Base-by-base conservation (phyloP, 2,113 vertebrate genomes). In the Thamnaconus septentrionalis region DNA sequence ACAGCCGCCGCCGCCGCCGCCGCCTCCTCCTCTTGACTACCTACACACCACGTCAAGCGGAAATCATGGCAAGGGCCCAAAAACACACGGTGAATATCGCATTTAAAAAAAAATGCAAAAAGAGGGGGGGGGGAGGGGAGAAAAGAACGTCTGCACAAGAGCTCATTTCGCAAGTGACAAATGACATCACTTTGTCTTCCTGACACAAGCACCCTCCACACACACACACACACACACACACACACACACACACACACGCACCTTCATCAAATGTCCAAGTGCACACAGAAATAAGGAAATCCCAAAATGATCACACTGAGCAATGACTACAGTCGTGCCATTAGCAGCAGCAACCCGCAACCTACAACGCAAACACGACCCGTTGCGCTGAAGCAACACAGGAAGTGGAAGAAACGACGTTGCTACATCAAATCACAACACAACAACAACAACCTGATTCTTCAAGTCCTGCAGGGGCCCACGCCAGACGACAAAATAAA, bases 261-360 rank as follows among this genome's bases (percentile, higher is more conserved):
- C 93, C 93, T 95, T 93, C 93, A 94, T 96, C 93, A 94, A 94
- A 92, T 92, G 93, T 94, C 93, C 91, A 94, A 95, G 94, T 93
- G 93, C 92, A 93, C 90, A 92, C 92, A 90, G 91, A 94, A 92
- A 95, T 93, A 93, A 31, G 93, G 93, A 95, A 96, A 94, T 94
- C 90, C 87, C 89, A 89, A 91, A 31, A 93, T 94, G 94, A 94
- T 78, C 85, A 90, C 91, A 87, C 93, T 93, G 94, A 96, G 93
- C 95, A 97, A 97, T 93, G 96, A 94, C 94, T 94, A 92, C 94
- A 95, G 94, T 92, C 94, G 91, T 92, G 93, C 94, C 93, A 95
- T 95, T 95, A 95, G 92, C 92, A 87, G 93, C 91, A 92, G 18
- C 18, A 93, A 93, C 94, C 94, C 63, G 84, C 80, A 79, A 81